Percentiles rank a stretch among this genome's conserved stretches.
phyloP scores from a whole-genome alignment of 2,888 invertebrate genomes.

The Pyrgus malvae region DNA sequence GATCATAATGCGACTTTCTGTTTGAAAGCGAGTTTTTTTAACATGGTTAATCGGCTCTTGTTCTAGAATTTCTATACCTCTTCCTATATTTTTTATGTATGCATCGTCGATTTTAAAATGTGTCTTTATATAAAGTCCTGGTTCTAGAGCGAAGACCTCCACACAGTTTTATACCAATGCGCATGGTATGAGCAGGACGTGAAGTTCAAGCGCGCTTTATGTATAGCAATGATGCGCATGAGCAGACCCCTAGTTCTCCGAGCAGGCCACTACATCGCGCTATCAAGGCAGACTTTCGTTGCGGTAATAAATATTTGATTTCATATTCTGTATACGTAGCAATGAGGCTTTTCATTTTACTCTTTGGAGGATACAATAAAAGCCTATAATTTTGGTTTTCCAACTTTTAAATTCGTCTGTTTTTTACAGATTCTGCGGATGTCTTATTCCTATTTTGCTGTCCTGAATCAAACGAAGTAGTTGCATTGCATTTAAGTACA shows the following conservation, averaged over 20 bases:
- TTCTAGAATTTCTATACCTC: no score
- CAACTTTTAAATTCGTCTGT: neutral
- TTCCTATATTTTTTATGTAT: neutral
- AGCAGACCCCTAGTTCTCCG: slow-evolving; percentile 63
- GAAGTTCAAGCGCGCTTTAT: slow-evolving; percentile 63
- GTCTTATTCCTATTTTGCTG: slow-evolving; percentile 71
- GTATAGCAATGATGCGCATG: slow-evolving; percentile 74
- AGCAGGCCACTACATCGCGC: slow-evolving; percentile 71
- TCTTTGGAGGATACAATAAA: no score
- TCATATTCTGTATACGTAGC: no score
- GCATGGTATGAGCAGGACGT: slow-evolving; percentile 77
- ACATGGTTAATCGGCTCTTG: no score
- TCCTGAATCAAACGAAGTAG: slow-evolving; percentile 54
- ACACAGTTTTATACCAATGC: slow-evolving; percentile 72
- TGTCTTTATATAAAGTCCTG: neutral
- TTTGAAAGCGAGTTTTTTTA: no score
- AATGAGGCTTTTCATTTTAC: no score
- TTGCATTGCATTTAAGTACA: neutral
- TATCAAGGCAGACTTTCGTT: slow-evolving; percentile 76
- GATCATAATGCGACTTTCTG: no score
- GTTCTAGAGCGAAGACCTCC: slow-evolving; percentile 65
- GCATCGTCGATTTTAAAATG: neutral
- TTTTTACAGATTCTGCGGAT: slow-evolving; percentile 63
- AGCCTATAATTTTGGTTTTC: no score
- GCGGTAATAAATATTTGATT: slow-evolving; percentile 50